Base-by-base conservation (phyloP, 2,113 vertebrate genomes). In the Baryphthengus martii region DNA sequence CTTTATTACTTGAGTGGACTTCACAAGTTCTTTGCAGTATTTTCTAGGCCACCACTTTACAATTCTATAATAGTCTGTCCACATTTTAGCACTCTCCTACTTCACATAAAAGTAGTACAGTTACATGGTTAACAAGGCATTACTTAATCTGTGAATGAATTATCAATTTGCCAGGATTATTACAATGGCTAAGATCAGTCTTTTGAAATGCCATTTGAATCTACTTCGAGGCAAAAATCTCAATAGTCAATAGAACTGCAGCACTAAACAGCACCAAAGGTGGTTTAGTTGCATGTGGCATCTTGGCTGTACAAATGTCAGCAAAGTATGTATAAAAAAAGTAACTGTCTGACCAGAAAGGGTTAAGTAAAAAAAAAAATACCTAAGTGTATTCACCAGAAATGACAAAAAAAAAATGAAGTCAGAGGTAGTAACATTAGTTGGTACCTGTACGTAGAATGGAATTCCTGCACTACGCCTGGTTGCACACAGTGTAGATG, bases 381-480 rank as follows among this genome's bases (percentile, higher is more conserved):
- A 37, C 0, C 0, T 14, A 31, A 17, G 6, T 23, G 8, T 17
- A 73, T 52, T 72, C 33, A 71, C 13, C 42, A 80, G 65, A 50
- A 39, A 70, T 25, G 5, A 61, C 6, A 11, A 62, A 56, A 50
- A 39, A 42, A 21, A 25, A 74, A 49, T 7, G 10, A 88, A 35
- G 47, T 35, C 6, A 56, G 26, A 76, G 17, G 26, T 16, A 68
- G 29, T 10, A 70, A 59, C 10, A 17, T 16, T 10, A 35, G 17
- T 13, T 44, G 53, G n/a, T 96, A 99, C 99, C 99, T 99, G 99
- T 88, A 99, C 98, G 88, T 99, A 99, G 98, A 99, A 99, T 8
- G 99, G 99, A 93, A 99, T 99, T 37, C 99, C 99, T 17, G 99
- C 99, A 71, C 99, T 99, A 81, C 99, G 99, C 37, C 99, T 98